Evolutionary conservation across 2,797 vertebrate genomes (phyloP), one percentile per base, ranked within the genome.

Genomic region (Sebastolobus alascanus): DNA sequence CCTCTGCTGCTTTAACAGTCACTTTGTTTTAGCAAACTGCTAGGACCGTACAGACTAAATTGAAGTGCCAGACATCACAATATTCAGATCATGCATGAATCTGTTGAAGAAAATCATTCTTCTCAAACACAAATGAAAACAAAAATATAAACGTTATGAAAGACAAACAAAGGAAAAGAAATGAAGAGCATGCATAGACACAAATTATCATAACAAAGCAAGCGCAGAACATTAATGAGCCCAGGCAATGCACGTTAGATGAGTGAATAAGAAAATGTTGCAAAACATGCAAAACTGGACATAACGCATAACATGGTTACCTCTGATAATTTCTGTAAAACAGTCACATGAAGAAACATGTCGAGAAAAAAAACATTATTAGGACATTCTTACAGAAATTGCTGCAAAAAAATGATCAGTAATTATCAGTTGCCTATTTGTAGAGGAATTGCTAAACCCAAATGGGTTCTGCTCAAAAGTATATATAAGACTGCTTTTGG

Each of bases 241-340:
- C 40, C 65, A 68, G 20, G 9, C 14, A 8, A 65, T 33, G 38
- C 43, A 68, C 5, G 6, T 27, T 12, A 40, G 31, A 81, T 46
- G 9, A 11, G 10, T 37, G 4, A 82, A 72, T 18, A 31, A 12
- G 50, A 33, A 37, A 59, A 10, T 29, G 3, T 6, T 33, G 35
- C 69, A 73, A 70, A 74, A 40, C 66, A 50, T 63, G 56, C 38
- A 82, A 79, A 68, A 63, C 3, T 9, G 43, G 11, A 72, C 37
- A 38, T 8, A 52, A 54, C 18, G 38, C 9, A 3, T 14, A 50
- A 50, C 46, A 54, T 20, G 10, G 25, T n/a, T 68, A 87, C 84
- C 70, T 88, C 68, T 77, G 70, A 82, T 77, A 2, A 83, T 87
- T 84, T 91, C 86, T 90, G 85, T 14, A 80, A 74, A 80, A 77